These are phyloP conservation scores for Elephas maximus DNA, from an alignment of 2,113 vertebrate genomes.

Conservation along the genomic window DNA sequence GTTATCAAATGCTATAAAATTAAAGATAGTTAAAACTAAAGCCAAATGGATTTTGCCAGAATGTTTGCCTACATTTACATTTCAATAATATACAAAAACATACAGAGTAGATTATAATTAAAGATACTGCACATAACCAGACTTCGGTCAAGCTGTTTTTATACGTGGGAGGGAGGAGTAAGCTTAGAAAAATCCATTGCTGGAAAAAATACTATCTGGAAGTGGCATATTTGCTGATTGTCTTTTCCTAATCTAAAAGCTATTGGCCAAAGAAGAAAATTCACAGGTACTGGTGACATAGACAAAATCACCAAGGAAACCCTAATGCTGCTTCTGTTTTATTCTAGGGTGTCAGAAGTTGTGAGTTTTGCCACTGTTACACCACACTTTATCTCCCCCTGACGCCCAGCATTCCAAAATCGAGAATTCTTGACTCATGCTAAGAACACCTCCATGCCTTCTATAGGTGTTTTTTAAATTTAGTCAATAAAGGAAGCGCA, in stretches of 20 bases:
- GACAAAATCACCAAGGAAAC: conserved; percentile 22
- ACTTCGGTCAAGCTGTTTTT: conserved; percentile 8
- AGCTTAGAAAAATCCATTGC: not conserved
- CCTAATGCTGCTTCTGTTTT: not conserved
- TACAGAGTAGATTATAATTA: not conserved
- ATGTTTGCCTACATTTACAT: not conserved
- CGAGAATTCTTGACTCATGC: not conserved
- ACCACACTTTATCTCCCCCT: not conserved
- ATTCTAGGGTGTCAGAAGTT: not conserved
- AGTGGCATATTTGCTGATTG: not conserved
- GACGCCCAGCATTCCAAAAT: not conserved
- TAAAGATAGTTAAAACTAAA: conserved; percentile 9
- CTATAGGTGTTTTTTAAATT: not conserved
- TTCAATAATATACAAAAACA: not conserved
- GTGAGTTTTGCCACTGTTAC: not conserved
- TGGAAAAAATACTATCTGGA: not conserved
- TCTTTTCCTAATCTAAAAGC: conserved; percentile 38
- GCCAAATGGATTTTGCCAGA: conserved; percentile 17
- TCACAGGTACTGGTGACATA: not conserved
- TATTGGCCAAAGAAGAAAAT: not conserved
- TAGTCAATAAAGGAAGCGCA: not conserved
- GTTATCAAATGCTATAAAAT: conserved; percentile 21
- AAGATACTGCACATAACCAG: not conserved
- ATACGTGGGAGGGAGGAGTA: not conserved
- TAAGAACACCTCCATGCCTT: not conserved